Evolutionary conservation across 2,888 invertebrate species (phyloP).

Genomic region (Ecdyonurus torrentis): DNA sequence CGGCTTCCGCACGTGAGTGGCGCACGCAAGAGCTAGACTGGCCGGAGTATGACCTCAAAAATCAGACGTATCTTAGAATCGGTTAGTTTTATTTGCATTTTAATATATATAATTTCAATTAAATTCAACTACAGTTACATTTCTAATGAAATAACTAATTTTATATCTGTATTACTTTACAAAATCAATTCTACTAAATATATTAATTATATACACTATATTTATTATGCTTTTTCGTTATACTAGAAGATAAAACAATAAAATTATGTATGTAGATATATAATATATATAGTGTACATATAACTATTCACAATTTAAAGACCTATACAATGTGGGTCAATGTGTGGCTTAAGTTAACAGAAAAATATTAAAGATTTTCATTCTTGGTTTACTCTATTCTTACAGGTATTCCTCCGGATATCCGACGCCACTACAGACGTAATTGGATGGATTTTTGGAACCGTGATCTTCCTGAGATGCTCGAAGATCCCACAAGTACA

Average conservation of each 20-base stretch:
- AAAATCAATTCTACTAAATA: background rate
- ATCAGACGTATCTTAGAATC: slow-evolving; percentile 61
- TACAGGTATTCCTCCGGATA: slow-evolving; percentile 57
- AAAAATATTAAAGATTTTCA: background rate
- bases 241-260: too few relatives aligned
- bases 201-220: background rate
- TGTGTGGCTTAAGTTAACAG: too few relatives aligned
- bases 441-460: slow-evolving; percentile 74
- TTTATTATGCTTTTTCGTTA: background rate
- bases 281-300: too few relatives aligned
- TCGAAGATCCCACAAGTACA: slow-evolving; percentile 29
- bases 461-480: slow-evolving; percentile 56
- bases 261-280: too few relatives aligned
- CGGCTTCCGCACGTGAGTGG: slow-evolving; percentile 47
- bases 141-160: too few relatives aligned
- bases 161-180: too few relatives aligned
- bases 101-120: too few relatives aligned
- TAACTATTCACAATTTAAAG: too few relatives aligned
- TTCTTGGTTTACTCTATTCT: too few relatives aligned
- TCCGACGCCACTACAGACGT: slow-evolving; percentile 56
- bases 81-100: too few relatives aligned
- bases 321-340: too few relatives aligned
- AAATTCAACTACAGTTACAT: too few relatives aligned
- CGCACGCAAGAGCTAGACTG: slow-evolving; percentile 55
- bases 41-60: slow-evolving; percentile 61